These are phyloP conservation scores for Chromoteleia sp. DNA, from an alignment of 2,888 invertebrate species.

Conservation along the genomic window DNA sequence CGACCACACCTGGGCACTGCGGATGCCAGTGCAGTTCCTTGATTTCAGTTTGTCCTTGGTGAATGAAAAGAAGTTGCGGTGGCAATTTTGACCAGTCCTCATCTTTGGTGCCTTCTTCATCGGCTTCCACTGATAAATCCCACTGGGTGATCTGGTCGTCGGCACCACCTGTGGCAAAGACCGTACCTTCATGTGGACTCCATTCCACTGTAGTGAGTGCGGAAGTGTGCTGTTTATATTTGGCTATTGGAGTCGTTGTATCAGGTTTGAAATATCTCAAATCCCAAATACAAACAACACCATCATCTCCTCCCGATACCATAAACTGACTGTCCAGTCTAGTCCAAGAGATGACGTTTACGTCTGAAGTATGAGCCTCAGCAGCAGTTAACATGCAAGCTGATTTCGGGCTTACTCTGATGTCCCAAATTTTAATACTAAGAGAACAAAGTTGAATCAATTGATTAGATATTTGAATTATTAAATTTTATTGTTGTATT, in stretches of 20 bases:
- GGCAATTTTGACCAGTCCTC: slow-evolving; percentile 88
- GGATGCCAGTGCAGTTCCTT: slow-evolving; percentile 99
- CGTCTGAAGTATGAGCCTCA: slow-evolving; percentile 95
- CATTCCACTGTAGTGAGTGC: slow-evolving; percentile 98
- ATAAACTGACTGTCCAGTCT: slow-evolving; percentile 89
- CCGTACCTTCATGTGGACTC: slow-evolving; percentile 96
- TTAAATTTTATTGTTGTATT: too few species aligned
- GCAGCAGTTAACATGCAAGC: slow-evolving; percentile 96
- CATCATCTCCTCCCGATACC: slow-evolving; percentile 96
- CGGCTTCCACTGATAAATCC: slow-evolving; percentile 97
- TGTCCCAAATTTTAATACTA: slow-evolving; percentile 98
- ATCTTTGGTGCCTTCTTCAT: slow-evolving; percentile 87
- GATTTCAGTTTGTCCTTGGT: slow-evolving; percentile 98
- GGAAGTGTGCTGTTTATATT: slow-evolving; percentile 97
- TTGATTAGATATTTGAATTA: too few species aligned
- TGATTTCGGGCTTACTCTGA: slow-evolving; percentile 92
- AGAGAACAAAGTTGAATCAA: slow-evolving; percentile 62
- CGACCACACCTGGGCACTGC: slow-evolving; percentile 95
- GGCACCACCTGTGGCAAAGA: slow-evolving; percentile 96
- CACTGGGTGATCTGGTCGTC: slow-evolving; percentile 98
- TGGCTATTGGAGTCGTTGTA: slow-evolving; percentile 91
- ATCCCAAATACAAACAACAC: slow-evolving; percentile 97
- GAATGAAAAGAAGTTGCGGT: slow-evolving; percentile 98
- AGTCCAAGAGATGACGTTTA: slow-evolving; percentile 99
- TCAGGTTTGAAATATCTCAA: slow-evolving; percentile 92